These are phyloP conservation scores for Caenorhabditis japonica DNA, from an alignment of 2,888 invertebrate genomes.

Conservation along the genomic window DNA sequence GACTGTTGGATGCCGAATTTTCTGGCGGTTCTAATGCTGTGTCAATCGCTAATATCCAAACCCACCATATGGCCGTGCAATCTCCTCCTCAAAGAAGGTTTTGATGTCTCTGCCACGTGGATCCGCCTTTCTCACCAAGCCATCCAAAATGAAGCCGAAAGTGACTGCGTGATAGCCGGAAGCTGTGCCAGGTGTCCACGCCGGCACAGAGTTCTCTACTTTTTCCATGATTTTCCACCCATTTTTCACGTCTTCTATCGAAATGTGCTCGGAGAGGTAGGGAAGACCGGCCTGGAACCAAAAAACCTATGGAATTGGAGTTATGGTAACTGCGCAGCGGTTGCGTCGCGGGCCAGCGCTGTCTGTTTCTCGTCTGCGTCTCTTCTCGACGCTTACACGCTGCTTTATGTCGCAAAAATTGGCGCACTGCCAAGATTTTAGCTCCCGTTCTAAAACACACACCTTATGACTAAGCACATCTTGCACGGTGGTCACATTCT, in stretches of 20 bases:
- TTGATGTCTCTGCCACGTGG: slow-evolving; percentile 59
- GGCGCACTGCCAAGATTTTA: too few relatives aligned
- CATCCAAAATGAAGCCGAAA: slow-evolving; percentile 75
- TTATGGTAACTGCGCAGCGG: too few relatives aligned
- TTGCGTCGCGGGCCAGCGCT: too few relatives aligned
- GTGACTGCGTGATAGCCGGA: slow-evolving; percentile 78
- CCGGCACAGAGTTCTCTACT: slow-evolving; percentile 76
- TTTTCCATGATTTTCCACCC: slow-evolving; percentile 53
- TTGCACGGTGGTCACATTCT: slow-evolving; percentile 78
- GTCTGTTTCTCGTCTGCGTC: too few relatives aligned
- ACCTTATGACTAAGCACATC: slow-evolving; percentile 78
- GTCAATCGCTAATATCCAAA: too few relatives aligned
- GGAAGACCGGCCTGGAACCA: slow-evolving; percentile 78
- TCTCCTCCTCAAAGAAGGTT: slow-evolving; percentile 76
- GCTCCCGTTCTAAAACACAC: too few relatives aligned
- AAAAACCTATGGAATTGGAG: too few relatives aligned
- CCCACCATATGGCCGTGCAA: slow-evolving; percentile 64
- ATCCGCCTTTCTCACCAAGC: slow-evolving; percentile 63
- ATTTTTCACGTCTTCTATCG: slow-evolving; percentile 39
- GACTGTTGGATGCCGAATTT: too few relatives aligned
- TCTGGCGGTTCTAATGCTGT: too few relatives aligned
- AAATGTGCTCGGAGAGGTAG: slow-evolving; percentile 65
- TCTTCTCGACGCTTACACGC: too few relatives aligned
- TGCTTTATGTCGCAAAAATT: too few relatives aligned
- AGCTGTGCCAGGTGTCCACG: slow-evolving; percentile 75